Evolutionary conservation across 2,888 invertebrate species (phyloP), one percentile per base, ranked within the genome.

Genomic region (Colletes collaris): DNA sequence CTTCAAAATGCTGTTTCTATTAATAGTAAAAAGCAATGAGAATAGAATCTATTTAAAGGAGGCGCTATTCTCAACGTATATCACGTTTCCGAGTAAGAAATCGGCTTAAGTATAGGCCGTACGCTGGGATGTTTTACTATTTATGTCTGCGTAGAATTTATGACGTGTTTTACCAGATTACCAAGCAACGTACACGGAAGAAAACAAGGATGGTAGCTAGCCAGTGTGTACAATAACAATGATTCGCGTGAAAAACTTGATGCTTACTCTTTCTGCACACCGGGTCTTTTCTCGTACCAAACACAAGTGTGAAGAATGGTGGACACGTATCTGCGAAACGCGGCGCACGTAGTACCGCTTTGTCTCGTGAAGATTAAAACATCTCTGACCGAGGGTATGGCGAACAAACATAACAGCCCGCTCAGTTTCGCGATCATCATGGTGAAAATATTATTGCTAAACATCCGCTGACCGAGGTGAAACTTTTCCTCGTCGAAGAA

Each of bases 291-390:
- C 75, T 95, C 95, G 91, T 98, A 97, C 98, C 98, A 98, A 4
- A 95, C 92, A 16, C 95, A 92, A 75, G 96, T 95, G 89, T 98
- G 97, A 4, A 96, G 94, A 56, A 97, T 93, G 0, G 98, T 98
- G 6, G 96, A 95, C 8, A 97, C 92, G 91, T 98, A 98, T 86
- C 98, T 94, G 79, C 94, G 95, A 92, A 97, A 97, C 0, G 97
- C 96, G 0, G 95, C 94, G 63, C 94, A 92, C 0, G 94, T 92
- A 1, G 95, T 95, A 66, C 95, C 94, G 40, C 97, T 97, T 89
- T 96, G 95, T 40, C 95, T 94, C 0, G 98, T 97, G 85, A 95
- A 95, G 3, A 96, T 93, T 7, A 98, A 94, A 44, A 97, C 95
- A 0, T 94, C 94, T 5, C 97, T 93, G 77, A 98, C 96, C 4